Conservation (phyloP, 2,888 invertebrate genomes). For the Abrostola tripartita region DNA sequence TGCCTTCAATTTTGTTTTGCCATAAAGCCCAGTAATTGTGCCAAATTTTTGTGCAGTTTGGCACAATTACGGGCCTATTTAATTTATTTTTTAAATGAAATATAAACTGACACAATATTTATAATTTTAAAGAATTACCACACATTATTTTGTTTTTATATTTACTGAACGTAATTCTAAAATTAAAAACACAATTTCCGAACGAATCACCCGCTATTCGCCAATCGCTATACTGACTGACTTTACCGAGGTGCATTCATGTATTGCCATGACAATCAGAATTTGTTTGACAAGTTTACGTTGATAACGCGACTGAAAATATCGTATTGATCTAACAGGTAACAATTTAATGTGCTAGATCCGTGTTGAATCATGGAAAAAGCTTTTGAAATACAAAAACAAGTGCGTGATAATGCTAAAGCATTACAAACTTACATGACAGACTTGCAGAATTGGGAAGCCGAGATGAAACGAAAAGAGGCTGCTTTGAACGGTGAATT, state of each 20-base stretch:
- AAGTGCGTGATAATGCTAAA: conserved; percentile 91
- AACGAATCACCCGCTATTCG: conserved; percentile 22
- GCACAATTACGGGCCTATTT: too few species aligned
- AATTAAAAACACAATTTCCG: conserved; percentile 24
- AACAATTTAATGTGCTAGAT: conserved; percentile 59
- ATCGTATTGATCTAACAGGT: conserved; percentile 74
- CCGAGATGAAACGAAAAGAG: conserved; percentile 92
- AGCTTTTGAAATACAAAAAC: conserved; percentile 91
- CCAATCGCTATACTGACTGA: conserved; percentile 26
- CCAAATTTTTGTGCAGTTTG: too few species aligned
- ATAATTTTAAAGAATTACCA: too few species aligned
- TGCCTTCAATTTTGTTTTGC: too few species aligned
- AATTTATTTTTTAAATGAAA: too few species aligned
- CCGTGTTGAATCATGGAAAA: conserved; percentile 84
- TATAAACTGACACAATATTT: too few species aligned
- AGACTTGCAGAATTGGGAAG: conserved; percentile 92
- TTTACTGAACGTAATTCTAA: background rate
- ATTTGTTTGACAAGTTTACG: conserved; percentile 57
- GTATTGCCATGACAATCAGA: conserved; percentile 60
- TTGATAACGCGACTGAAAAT: conserved; percentile 59
- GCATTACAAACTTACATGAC: conserved; percentile 91
- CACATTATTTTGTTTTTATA: too few species aligned
- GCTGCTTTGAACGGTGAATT: conserved; percentile 84
- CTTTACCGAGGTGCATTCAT: conserved; percentile 9
- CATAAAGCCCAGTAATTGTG: too few species aligned